phyloP scores from a whole-genome alignment of 2,797 vertebrate species.

The Lacerta viridis region DNA sequence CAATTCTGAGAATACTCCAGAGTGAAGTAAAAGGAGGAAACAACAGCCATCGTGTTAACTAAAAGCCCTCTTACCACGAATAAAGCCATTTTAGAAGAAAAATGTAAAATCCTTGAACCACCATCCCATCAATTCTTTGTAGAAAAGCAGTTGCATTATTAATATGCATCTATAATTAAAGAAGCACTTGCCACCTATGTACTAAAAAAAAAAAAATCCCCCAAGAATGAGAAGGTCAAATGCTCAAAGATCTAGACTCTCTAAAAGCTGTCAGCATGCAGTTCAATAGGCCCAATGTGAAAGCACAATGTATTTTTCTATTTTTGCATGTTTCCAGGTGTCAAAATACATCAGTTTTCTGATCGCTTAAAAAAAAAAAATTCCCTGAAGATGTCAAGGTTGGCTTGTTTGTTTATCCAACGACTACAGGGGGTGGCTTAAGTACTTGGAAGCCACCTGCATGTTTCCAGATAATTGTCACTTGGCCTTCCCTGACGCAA shows the following conservation, averaged over 20 bases:
- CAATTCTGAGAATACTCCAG: constrained; percentile 18
- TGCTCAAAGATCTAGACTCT: constrained; percentile 4
- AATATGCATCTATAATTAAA: constrained; percentile 60
- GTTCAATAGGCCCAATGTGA: background rate
- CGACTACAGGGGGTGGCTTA: background rate
- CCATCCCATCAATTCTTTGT: background rate
- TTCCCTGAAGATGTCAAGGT: constrained; percentile 4
- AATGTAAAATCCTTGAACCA: constrained; percentile 19
- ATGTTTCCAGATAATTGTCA: background rate
- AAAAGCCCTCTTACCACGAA: background rate
- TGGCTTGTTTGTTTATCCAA: constrained; percentile 10
- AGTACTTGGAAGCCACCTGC: background rate
- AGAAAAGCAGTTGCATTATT: constrained; percentile 55
- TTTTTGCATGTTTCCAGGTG: background rate
- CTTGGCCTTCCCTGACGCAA: background rate
- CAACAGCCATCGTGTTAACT: background rate
- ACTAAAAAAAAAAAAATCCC: background rate
- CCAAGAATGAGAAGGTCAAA: constrained; percentile 42
- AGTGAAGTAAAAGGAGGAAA: constrained; percentile 10
- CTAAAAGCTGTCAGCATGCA: background rate
- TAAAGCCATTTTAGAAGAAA: constrained; percentile 20
- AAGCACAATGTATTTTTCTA: constrained; percentile 22
- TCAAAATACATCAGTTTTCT: background rate
- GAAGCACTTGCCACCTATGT: constrained; percentile 28
- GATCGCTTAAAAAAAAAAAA: no score